Conservation (phyloP, 2,888 invertebrate genomes). For the Aphodius granarius region DNA sequence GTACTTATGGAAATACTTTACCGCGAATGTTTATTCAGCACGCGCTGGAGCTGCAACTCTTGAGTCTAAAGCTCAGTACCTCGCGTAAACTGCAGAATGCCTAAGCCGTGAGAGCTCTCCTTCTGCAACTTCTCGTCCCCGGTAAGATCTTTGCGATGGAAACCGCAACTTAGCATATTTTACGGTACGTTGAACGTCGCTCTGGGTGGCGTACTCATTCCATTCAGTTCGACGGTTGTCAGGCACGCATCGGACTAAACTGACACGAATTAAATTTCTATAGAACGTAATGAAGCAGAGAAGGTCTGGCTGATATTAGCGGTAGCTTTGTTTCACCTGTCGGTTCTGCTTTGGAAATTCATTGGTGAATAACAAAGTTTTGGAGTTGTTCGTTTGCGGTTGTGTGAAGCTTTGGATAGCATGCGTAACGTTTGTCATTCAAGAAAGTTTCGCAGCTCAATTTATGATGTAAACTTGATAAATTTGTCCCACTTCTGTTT, state of each 20-base stretch:
- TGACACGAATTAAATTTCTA: neutral
- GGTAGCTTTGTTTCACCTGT: neutral
- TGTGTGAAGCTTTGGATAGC: neutral
- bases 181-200: neutral
- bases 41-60: neutral
- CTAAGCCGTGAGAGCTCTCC: neutral
- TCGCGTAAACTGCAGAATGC: neutral
- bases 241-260: neutral
- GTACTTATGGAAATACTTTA: neutral
- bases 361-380: neutral
- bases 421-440: neutral
- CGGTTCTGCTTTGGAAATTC: neutral
- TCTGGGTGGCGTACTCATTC: neutral
- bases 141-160: neutral
- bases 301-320: neutral
- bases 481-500: neutral
- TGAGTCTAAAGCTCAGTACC: neutral
- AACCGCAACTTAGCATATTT: neutral
- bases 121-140: neutral
- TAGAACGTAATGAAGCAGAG: neutral
- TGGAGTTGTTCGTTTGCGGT: neutral
- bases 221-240: neutral
- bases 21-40: neutral
- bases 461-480: neutral
- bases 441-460: too few species aligned